Conservation (phyloP, 2,797 vertebrate genomes). For the Brachyrhaphis roseni region DNA sequence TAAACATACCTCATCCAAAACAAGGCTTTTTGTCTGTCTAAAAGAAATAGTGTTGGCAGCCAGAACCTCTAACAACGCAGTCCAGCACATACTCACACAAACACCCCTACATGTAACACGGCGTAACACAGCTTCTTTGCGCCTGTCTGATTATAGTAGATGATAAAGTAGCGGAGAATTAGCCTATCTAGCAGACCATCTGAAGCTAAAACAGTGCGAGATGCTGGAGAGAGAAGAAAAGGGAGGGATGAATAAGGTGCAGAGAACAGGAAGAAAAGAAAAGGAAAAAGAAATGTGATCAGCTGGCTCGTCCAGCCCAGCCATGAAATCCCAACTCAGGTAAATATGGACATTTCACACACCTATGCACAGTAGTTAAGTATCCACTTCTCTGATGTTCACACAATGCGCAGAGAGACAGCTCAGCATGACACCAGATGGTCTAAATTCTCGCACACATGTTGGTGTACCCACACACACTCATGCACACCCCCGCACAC, state of each 20-base stretch:
- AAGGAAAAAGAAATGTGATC: constrained; percentile 9
- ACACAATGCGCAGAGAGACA: constrained; percentile 52
- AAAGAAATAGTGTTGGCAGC: constrained; percentile 63
- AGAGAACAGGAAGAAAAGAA: constrained; percentile 13
- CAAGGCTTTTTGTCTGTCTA: constrained; percentile 63
- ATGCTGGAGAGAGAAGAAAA: constrained; percentile 14
- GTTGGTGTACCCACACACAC: background rate
- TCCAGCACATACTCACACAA: constrained; percentile 33
- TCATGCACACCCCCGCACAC: background rate
- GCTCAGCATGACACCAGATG: constrained; percentile 62
- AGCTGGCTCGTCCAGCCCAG: constrained; percentile 36
- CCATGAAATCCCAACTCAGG: constrained; percentile 55
- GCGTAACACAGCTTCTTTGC: constrained; percentile 30
- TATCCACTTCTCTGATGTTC: constrained; percentile 58
- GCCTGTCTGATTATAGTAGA: constrained; percentile 50
- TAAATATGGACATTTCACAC: constrained; percentile 70
- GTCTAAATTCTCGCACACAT: constrained; percentile 36
- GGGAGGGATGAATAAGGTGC: background rate
- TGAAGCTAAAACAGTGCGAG: constrained; percentile 60
- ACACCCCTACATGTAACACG: constrained; percentile 40
- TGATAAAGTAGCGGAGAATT: constrained; percentile 65
- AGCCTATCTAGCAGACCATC: constrained; percentile 61
- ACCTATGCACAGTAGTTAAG: constrained; percentile 64
- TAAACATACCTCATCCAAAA: constrained; percentile 71
- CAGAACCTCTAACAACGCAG: constrained; percentile 52